Evolutionary conservation across 2,888 invertebrate genomes (phyloP).

Genomic region (Drosophila hamatofila): DNA sequence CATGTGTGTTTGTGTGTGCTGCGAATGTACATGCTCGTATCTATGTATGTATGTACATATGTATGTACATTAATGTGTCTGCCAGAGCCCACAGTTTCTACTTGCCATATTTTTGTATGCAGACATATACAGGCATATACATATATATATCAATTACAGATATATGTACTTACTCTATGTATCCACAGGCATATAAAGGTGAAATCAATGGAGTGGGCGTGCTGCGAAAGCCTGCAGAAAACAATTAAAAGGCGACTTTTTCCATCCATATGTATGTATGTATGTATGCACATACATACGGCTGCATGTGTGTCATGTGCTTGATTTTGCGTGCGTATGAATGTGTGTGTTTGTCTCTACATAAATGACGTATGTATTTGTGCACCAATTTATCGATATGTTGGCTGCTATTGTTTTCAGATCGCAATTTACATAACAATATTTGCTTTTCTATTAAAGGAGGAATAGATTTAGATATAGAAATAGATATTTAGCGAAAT

Average conservation of each 20-base stretch:
- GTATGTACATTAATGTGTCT: constrained; percentile 33
- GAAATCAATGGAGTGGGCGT: constrained; percentile 54
- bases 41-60: not conserved
- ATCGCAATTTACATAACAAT: constrained; percentile 8
- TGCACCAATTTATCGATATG: constrained; percentile 23
- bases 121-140: constrained; percentile 4
- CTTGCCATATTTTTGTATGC: constrained; percentile 26
- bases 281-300: not conserved
- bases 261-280: not conserved
- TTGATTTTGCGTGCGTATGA: constrained; percentile 9
- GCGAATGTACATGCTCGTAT: constrained; percentile 8
- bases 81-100: constrained; percentile 48
- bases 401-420: constrained; percentile 5
- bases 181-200: constrained; percentile 33
- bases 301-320: constrained; percentile 13
- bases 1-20: constrained; percentile 3
- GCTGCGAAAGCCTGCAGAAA: constrained; percentile 47
- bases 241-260: constrained; percentile 35
- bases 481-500: not conserved
- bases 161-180: constrained; percentile 2
- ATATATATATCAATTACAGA: not conserved
- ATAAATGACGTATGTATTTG: constrained; percentile 4
- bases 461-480: not conserved
- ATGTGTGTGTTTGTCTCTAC: not conserved
- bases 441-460: not conserved